phyloP scores from a whole-genome alignment of 2,797 vertebrate genomes.

The Cacajao melanocephalus region DNA sequence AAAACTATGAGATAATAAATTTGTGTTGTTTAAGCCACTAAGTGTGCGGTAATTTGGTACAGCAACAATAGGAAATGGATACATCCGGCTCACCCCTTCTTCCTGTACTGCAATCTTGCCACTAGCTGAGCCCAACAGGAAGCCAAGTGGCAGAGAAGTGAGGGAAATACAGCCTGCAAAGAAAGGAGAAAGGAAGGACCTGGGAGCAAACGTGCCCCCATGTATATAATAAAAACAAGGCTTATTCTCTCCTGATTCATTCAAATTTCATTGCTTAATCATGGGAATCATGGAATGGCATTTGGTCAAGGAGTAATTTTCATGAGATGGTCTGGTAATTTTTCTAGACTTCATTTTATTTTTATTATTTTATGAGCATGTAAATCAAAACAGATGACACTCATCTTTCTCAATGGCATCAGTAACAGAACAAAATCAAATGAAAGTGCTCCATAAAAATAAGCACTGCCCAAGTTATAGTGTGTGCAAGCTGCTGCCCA shows the following conservation, averaged over 20 bases:
- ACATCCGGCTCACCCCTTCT: neutral
- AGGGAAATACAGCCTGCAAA: neutral
- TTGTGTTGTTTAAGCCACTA: neutral
- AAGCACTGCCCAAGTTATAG: neutral
- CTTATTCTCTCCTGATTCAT: neutral
- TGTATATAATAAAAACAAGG: neutral
- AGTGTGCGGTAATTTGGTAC: neutral
- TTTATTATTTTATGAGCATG: neutral
- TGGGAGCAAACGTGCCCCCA: neutral
- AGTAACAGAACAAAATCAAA: neutral
- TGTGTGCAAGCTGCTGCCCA: neutral
- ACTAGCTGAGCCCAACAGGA: neutral
- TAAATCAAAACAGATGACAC: conserved; percentile 40
- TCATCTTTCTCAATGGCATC: neutral
- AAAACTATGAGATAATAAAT: neutral
- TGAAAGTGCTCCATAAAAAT: neutral
- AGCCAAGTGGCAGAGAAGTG: neutral
- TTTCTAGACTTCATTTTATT: conserved; percentile 12
- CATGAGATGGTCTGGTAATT: neutral
- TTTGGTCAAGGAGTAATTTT: neutral
- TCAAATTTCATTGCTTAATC: neutral
- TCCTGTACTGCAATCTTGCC: neutral
- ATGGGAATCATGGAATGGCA: neutral
- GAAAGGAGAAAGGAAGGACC: neutral
- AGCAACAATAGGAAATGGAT: neutral